These are phyloP conservation scores for Ganaspis sp. DNA, from an alignment of 1,140 invertebrate genomes.

Conservation along the genomic window DNA sequence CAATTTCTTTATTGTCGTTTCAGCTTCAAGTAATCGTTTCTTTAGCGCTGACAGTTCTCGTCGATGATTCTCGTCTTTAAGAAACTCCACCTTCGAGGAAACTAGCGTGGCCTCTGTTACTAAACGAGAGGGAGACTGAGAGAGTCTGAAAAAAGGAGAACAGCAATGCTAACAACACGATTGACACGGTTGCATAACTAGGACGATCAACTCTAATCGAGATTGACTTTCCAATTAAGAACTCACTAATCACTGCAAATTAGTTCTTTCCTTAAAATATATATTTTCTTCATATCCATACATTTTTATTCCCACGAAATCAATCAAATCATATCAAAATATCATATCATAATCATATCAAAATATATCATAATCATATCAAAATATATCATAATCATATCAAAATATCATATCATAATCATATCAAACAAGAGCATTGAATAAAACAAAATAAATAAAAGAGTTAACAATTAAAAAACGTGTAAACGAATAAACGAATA, in stretches of 20 bases:
- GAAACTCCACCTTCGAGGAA: constrained; percentile 54
- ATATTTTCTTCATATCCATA: no score
- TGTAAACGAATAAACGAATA: no score
- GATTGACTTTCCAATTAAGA: not conserved
- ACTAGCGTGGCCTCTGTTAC: constrained; percentile 33
- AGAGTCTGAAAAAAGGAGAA: constrained; percentile 49
- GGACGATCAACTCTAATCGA: not conserved
- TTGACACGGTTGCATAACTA: constrained; percentile 12
- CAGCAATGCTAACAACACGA: not conserved
- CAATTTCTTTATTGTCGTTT: constrained; percentile 62
- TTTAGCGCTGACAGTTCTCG: constrained; percentile 60
- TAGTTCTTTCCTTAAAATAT: no score
- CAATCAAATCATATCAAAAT: no score
- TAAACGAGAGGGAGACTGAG: constrained; percentile 49
- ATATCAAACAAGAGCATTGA: no score
- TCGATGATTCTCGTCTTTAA: constrained; percentile 62
- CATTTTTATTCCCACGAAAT: no score
- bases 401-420: no score
- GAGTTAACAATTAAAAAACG: no score
- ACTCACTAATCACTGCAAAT: not conserved
- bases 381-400: no score
- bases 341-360: no score
- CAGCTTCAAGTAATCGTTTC: constrained; percentile 63
- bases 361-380: no score
- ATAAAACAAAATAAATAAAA: no score